A percentile compares a stretch with the other conserved stretches of the same genome.
Evolutionary conservation across 2,797 vertebrate species (phyloP).

Genomic region (Neomorphus geoffroyi): DNA sequence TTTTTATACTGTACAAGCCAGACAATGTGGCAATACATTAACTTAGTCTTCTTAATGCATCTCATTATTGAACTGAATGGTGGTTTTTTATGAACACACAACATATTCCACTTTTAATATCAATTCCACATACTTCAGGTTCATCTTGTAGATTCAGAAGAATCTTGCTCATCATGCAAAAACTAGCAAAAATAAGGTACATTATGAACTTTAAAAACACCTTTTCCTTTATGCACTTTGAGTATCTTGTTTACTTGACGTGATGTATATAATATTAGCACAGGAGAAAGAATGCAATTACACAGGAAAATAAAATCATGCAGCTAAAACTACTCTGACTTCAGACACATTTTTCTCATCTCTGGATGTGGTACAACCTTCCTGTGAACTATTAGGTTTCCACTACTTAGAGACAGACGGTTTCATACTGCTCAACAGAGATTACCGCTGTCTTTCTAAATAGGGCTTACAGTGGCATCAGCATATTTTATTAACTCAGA

Average conservation of each 20-base stretch:
- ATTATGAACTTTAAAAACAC: background rate
- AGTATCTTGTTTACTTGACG: conserved; percentile 13
- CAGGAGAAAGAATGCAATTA: background rate
- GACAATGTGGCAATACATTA: background rate
- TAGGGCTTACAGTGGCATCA: conserved; percentile 65
- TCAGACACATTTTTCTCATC: conserved; percentile 50
- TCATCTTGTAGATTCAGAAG: background rate
- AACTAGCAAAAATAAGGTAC: background rate
- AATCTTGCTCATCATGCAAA: background rate
- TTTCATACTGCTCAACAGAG: conserved; percentile 65
- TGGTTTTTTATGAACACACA: background rate
- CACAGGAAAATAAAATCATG: conserved; percentile 27
- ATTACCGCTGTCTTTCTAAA: conserved; percentile 70
- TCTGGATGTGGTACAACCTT: conserved; percentile 60
- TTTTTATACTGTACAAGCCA: background rate
- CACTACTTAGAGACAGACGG: conserved; percentile 49
- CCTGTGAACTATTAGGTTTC: conserved; percentile 61
- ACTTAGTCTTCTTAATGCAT: background rate
- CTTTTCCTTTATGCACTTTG: background rate
- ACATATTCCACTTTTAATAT: background rate
- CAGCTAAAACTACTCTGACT: conserved; percentile 23
- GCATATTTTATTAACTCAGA: conserved; percentile 71
- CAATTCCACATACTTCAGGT: background rate
- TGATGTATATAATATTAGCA: background rate
- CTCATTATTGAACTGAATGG: background rate